phyloP scores from a whole-genome alignment of 2,888 invertebrate genomes.

The Brachylomia viminalis region DNA sequence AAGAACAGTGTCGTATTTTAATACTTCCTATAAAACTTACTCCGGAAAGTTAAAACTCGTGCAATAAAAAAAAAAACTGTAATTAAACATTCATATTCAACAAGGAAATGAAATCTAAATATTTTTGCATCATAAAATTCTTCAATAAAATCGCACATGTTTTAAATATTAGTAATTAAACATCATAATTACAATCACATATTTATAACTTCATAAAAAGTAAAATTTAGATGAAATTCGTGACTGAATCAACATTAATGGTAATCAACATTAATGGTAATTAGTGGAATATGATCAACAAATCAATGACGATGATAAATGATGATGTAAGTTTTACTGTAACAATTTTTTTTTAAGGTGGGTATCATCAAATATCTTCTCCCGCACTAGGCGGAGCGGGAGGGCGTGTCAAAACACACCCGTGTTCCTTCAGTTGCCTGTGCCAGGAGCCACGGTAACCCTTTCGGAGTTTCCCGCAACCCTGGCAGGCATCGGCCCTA shows the following conservation, averaged over 20 bases:
- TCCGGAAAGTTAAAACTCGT: slow-evolving; percentile 3
- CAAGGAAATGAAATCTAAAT: slow-evolving; percentile 53
- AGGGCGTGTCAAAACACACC: too few species aligned
- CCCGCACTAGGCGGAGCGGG: too few species aligned
- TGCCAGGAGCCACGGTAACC: too few species aligned
- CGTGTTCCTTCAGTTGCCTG: too few species aligned
- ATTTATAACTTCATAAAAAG: slow-evolving; percentile 21
- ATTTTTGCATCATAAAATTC: slow-evolving; percentile 18
- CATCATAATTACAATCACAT: slow-evolving; percentile 39
- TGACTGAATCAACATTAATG: slow-evolving; percentile 43
- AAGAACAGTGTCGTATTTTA: background rate
- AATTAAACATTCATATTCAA: slow-evolving; percentile 27
- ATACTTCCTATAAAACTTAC: background rate
- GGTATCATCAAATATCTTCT: too few species aligned
- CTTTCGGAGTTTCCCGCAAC: too few species aligned
- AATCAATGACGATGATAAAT: background rate
- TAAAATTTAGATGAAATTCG: slow-evolving; percentile 41
- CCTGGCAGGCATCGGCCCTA: too few species aligned
- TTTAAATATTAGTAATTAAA: slow-evolving; percentile 35
- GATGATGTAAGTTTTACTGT: slow-evolving; percentile 26
- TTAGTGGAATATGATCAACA: slow-evolving; percentile 19
- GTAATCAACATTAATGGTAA: slow-evolving; percentile 25
- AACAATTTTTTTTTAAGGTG: too few species aligned
- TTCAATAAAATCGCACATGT: slow-evolving; percentile 28
- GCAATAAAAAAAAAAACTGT: slow-evolving; percentile 9